Conservation (phyloP, 92 coral and sea anemone genomes). For the Porites divaricata region DNA sequence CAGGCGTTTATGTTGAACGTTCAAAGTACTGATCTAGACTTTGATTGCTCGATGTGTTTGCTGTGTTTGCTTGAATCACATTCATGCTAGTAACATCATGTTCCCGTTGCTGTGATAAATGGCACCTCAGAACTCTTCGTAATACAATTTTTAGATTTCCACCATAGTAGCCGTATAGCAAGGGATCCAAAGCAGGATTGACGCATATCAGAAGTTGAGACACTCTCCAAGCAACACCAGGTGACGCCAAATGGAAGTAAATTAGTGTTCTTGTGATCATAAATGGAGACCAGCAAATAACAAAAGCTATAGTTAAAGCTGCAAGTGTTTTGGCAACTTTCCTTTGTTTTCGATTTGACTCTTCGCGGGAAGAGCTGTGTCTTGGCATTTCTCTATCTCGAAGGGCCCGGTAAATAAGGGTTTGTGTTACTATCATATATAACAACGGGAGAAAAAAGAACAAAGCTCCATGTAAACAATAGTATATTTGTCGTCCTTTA, state of each 20-base stretch:
- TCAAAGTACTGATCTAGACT: too few relatives aligned
- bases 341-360: slow-evolving; percentile 14
- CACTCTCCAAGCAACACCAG: slow-evolving; percentile 43
- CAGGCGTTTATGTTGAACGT: too few relatives aligned
- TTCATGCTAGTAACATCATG: neutral
- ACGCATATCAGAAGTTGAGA: slow-evolving; percentile 46
- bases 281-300: slow-evolving; percentile 49
- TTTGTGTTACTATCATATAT: slow-evolving; percentile 18
- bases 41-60: too few relatives aligned
- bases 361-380: neutral
- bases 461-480: slow-evolving; percentile 15
- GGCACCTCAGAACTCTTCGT: neutral
- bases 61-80: neutral
- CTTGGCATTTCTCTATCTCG: neutral
- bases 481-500: slow-evolving; percentile 30
- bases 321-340: slow-evolving; percentile 41
- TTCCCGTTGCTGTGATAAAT: neutral
- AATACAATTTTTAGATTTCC: slow-evolving; percentile 5
- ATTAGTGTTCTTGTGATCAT: slow-evolving; percentile 45
- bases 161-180: slow-evolving; percentile 7
- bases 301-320: slow-evolving; percentile 31
- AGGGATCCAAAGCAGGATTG: slow-evolving; percentile 36
- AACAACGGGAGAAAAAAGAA: slow-evolving; percentile 22
- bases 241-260: slow-evolving; percentile 32
- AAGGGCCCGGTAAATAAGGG: neutral